phyloP scores from a whole-genome alignment of 2,797 vertebrate species.

The Erpetoichthys calabaricus region DNA sequence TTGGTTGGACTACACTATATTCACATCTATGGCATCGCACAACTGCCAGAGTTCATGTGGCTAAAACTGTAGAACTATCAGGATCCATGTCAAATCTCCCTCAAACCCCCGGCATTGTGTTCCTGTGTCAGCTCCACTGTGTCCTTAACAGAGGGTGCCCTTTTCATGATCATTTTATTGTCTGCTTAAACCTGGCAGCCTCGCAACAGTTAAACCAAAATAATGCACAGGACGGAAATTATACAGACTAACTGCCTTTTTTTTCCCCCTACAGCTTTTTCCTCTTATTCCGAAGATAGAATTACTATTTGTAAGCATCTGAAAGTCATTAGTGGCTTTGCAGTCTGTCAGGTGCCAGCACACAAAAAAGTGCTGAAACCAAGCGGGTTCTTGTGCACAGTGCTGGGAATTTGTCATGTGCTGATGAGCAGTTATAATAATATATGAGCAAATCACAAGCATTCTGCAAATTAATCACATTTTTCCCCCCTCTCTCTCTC shows the following conservation, averaged over 20 bases:
- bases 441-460: slow-evolving; percentile 83
- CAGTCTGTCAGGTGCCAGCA: slow-evolving; percentile 74
- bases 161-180: too few relatives aligned
- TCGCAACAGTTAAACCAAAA: slow-evolving; percentile 48
- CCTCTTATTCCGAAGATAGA: slow-evolving; percentile 63
- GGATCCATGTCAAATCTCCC: too few relatives aligned
- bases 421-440: slow-evolving; percentile 84
- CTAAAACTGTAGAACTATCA: too few relatives aligned
- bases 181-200: slow-evolving; percentile 10
- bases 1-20: too few relatives aligned
- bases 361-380: slow-evolving; percentile 67
- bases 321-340: slow-evolving; percentile 77
- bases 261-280: slow-evolving; percentile 45
- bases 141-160: too few relatives aligned
- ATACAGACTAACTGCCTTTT: slow-evolving; percentile 49
- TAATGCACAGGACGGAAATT: slow-evolving; percentile 52
- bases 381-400: slow-evolving; percentile 59
- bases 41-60: too few relatives aligned
- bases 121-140: too few relatives aligned
- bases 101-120: too few relatives aligned
- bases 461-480: slow-evolving; percentile 85
- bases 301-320: slow-evolving; percentile 82
- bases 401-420: slow-evolving; percentile 75
- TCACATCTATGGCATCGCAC: too few relatives aligned
- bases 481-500: slow-evolving; percentile 32